Percentiles rank a stretch among this genome's conserved stretches.
Conservation (phyloP, 2,113 vertebrate genomes). For the Tragelaphus imberbis region DNA sequence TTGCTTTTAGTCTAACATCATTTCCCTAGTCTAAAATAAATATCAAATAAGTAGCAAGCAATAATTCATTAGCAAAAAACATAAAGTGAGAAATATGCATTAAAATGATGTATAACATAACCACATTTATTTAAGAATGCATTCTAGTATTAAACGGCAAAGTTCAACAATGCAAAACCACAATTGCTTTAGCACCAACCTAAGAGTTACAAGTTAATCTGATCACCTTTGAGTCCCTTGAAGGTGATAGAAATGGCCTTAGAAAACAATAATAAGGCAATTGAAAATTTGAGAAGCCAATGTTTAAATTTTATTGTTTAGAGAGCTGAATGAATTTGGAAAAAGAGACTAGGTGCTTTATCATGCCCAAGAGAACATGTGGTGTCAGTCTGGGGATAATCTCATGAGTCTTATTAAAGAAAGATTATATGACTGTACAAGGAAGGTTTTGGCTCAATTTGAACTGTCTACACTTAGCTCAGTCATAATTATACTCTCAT, state of each 20-base stretch:
- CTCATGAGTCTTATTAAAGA: slow-evolving; percentile 29
- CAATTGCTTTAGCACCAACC: neutral
- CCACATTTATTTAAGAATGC: neutral
- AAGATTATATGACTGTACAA: slow-evolving; percentile 6
- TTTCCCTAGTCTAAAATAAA: neutral
- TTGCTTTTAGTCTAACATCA: neutral
- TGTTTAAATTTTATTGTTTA: slow-evolving; percentile 48
- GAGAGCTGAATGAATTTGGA: slow-evolving; percentile 3
- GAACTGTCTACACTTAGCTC: neutral
- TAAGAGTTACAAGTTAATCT: slow-evolving; percentile 3
- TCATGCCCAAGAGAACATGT: slow-evolving; percentile 15
- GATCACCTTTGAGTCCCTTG: neutral
- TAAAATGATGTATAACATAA: neutral
- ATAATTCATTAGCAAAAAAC: neutral
- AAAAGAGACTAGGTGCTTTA: neutral
- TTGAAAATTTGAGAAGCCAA: slow-evolving; percentile 39
- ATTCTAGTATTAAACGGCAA: neutral
- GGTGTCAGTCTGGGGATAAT: slow-evolving; percentile 11
- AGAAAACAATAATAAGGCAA: slow-evolving; percentile 21
- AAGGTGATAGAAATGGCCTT: neutral
- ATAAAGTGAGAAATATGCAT: neutral
- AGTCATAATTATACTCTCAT: slow-evolving; percentile 15
- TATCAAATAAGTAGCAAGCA: neutral
- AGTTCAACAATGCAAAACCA: neutral
- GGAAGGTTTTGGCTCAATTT: neutral